Percentiles rank a stretch among this genome's conserved stretches.
Evolutionary conservation across 2,113 vertebrate genomes (phyloP).

Genomic region (Ardeotis arabs): DNA sequence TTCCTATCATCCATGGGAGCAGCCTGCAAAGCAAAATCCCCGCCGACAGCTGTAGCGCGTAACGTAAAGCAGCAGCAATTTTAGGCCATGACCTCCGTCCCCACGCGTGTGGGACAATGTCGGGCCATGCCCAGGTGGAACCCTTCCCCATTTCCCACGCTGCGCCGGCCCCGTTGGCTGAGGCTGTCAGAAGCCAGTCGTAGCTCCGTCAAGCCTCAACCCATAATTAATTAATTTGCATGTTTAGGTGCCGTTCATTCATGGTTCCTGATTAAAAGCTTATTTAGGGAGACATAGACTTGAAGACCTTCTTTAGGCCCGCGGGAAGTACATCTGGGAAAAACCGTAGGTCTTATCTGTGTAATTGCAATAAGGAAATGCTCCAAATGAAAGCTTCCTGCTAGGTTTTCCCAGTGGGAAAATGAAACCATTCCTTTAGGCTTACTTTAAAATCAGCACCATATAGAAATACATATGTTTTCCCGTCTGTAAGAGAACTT

Average conservation of each 20-base stretch:
- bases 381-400: not conserved
- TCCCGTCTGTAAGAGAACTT: not conserved
- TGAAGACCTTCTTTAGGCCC: not conserved
- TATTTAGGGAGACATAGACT: not conserved
- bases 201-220: not conserved
- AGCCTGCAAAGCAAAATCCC: not conserved
- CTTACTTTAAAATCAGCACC: not conserved
- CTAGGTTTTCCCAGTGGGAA: not conserved
- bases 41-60: not conserved
- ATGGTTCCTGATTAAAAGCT: not conserved
- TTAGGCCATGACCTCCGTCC: not conserved
- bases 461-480: not conserved
- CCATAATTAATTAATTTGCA: not conserved
- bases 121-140: not conserved
- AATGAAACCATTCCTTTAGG: not conserved
- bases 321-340: not conserved
- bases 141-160: not conserved
- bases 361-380: conserved; percentile 5
- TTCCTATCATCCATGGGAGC: not conserved
- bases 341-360: not conserved
- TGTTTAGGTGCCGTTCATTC: not conserved
- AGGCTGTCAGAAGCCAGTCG: not conserved
- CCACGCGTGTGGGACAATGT: fast-evolving
- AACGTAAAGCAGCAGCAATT: not conserved
- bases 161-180: not conserved